Evolutionary conservation across 2,113 vertebrate species (phyloP).

Genomic region (Ifrita kowaldi): DNA sequence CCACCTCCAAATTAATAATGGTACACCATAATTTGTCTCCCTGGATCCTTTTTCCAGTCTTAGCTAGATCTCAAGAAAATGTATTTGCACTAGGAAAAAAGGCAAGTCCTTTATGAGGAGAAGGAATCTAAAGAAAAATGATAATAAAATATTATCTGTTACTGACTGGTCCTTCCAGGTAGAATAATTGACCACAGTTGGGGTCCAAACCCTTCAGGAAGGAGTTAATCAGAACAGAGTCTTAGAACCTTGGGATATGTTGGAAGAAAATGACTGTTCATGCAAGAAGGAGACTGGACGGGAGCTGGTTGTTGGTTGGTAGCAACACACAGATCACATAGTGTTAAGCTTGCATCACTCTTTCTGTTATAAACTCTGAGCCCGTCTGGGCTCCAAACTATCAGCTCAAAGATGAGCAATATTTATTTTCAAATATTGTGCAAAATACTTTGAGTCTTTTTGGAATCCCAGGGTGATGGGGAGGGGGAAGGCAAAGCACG

Average conservation of each 20-base stretch:
- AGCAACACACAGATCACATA: constrained; percentile 47
- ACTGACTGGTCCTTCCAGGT: neutral
- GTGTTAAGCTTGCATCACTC: constrained; percentile 34
- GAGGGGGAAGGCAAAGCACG: neutral
- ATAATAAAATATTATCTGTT: neutral
- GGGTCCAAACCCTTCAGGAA: neutral
- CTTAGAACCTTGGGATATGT: neutral
- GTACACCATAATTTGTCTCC: neutral
- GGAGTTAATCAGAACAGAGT: constrained; percentile 14
- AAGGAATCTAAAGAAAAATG: neutral
- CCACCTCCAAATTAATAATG: neutral
- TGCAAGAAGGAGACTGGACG: neutral
- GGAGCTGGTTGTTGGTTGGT: constrained; percentile 33
- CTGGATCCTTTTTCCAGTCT: neutral
- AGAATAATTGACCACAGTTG: neutral
- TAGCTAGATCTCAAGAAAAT: neutral
- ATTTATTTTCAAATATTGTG: constrained; percentile 69
- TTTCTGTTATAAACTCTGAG: constrained; percentile 46
- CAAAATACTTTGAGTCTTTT: constrained; percentile 56
- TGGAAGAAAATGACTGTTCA: neutral
- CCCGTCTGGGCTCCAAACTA: constrained; percentile 5
- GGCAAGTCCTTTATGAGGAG: neutral
- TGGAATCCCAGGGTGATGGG: constrained; percentile 11
- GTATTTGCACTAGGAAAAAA: neutral
- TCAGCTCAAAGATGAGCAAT: constrained; percentile 53